A percentile compares a stretch with the other conserved stretches of the same genome.
Conservation (phyloP, 1,140 invertebrate genomes). For the Sipha flava region DNA sequence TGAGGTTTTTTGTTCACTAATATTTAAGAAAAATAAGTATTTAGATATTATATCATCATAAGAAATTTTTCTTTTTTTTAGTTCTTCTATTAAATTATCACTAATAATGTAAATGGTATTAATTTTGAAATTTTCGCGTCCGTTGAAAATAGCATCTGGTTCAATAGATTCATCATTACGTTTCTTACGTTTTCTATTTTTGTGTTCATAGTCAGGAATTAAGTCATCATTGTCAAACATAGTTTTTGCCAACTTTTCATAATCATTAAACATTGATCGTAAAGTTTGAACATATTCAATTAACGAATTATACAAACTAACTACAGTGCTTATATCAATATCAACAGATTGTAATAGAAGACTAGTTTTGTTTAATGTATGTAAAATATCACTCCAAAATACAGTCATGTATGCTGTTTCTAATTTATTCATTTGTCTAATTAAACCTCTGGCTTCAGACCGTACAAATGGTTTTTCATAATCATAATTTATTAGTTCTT, state of each 20-base stretch:
- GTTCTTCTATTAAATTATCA: too few relatives aligned
- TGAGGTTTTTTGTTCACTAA: too few relatives aligned
- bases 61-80: too few relatives aligned
- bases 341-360: slow-evolving; percentile 4
- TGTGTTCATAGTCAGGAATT: neutral
- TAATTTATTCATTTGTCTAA: slow-evolving; percentile 1
- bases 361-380: slow-evolving; percentile 7
- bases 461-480: neutral
- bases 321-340: neutral
- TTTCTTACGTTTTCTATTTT: too few relatives aligned
- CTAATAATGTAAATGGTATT: too few relatives aligned
- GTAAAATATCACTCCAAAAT: slow-evolving; percentile 11
- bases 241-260: neutral
- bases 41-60: too few relatives aligned
- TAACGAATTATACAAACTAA: neutral
- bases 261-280: slow-evolving; percentile 14
- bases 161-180: too few relatives aligned
- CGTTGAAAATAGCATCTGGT: too few relatives aligned
- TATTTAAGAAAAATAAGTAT: too few relatives aligned
- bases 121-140: too few relatives aligned
- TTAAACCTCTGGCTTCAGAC: neutral
- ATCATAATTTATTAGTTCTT: neutral
- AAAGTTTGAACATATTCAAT: neutral
- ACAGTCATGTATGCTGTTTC: neutral
- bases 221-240: neutral